Base-by-base conservation (phyloP, 2,113 vertebrate genomes). In the human (Homo sapiens) region DNA sequence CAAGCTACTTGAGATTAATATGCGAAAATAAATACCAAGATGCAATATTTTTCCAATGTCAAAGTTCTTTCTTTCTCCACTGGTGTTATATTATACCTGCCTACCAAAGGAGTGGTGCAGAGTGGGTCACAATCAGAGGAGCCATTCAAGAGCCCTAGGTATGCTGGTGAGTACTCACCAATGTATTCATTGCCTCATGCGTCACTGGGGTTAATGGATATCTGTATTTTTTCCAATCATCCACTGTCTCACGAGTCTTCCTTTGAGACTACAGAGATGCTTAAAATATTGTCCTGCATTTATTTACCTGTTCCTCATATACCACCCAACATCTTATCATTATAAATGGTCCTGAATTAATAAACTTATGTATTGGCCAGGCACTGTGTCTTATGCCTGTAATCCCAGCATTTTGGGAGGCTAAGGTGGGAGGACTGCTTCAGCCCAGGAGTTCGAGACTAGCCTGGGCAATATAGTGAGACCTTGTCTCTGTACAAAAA, bases 1-100 rank as follows among this genome's bases (percentile, higher is more conserved):
- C 9, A 91, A 96, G 23, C 6, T 72, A 70, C 4, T 90, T 81
- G 64, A 82, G 61, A 50, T 48, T 95, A 81, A 55, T 8, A 89
- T 52, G 75, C 66, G 52, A 30, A 90, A 97, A 72, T 52, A n/a
- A 43, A 84, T 88, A 76, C 6, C 72, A 94, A 88, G n/a, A 83
- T 57, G 45, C 22, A 84, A 30, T 76, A 17, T 45, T 73, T 94
- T 96, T 61, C 8, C 32, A 79, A 30, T 6, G 27, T 76, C 80
- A 80, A 83, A 90, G 50, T 50, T 93, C 16, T 79, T 90, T 61
- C 18, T 92, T 84, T 76, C 57, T 89, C 43, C 8, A 59, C 14
- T 27, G n/a, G 27, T 88, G 17, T 32, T 64, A 8, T 73, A 72
- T 75, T 93, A 80, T 23, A 64, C 22, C 75, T 45, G 16, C 35